Conservation (phyloP, 2,888 invertebrate species). For the Horisme vitalbata region DNA sequence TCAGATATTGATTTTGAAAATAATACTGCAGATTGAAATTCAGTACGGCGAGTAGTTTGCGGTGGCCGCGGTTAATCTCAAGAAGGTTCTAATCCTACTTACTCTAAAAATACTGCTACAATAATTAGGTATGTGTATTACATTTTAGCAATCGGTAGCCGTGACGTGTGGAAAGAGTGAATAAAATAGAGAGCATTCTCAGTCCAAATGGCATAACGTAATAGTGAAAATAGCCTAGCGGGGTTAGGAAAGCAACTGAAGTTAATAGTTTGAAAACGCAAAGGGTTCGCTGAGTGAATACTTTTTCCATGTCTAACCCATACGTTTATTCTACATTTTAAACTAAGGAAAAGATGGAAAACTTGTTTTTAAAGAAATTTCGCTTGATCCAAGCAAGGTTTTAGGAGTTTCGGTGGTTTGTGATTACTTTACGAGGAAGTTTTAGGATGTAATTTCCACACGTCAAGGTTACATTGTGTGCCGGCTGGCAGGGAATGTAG, state of each 20-base stretch:
- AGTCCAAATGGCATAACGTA: too few relatives aligned
- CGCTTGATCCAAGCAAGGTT: too few relatives aligned
- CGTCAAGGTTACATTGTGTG: slow-evolving; percentile 59
- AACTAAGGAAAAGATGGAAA: too few relatives aligned
- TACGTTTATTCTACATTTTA: too few relatives aligned
- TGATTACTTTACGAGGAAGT: not conserved
- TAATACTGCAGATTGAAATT: slow-evolving; percentile 4
- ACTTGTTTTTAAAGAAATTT: too few relatives aligned
- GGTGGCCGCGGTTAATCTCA: slow-evolving; percentile 60
- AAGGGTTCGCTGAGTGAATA: too few relatives aligned
- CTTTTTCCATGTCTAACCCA: too few relatives aligned
- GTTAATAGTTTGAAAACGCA: too few relatives aligned
- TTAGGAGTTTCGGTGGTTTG: too few relatives aligned
- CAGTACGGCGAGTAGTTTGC: slow-evolving; percentile 19
- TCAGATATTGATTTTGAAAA: not conserved
- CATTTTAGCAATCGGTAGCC: slow-evolving; percentile 69
- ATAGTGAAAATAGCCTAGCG: too few relatives aligned
- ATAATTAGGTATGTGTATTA: slow-evolving; percentile 72
- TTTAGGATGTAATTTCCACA: slow-evolving; percentile 43
- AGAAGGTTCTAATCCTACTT: slow-evolving; percentile 74
- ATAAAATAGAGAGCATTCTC: too few relatives aligned
- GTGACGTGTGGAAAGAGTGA: slow-evolving; percentile 55
- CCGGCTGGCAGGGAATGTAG: slow-evolving; percentile 61
- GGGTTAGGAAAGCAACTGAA: too few relatives aligned
- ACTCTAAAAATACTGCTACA: slow-evolving; percentile 77